phyloP scores from a whole-genome alignment of 2,113 vertebrate species.

The Seriola aureovittata region DNA sequence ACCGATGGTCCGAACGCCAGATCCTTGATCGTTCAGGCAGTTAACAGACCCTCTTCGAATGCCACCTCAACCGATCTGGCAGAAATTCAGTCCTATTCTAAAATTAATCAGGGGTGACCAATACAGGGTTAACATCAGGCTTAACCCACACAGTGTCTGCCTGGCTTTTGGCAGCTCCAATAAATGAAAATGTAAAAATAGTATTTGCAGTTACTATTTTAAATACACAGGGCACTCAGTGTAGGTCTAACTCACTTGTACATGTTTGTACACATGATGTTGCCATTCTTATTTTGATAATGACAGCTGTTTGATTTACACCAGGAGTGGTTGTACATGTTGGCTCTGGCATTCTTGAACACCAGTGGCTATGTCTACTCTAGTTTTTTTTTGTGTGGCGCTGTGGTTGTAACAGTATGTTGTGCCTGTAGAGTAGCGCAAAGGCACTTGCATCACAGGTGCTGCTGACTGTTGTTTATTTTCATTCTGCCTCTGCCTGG shows the following conservation, averaged over 20 bases:
- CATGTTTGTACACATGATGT: not conserved
- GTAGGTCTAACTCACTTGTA: no score
- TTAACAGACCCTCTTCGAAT: not conserved
- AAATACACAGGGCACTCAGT: no score
- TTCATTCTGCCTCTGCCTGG: conserved; percentile 56
- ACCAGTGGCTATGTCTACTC: not conserved
- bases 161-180: no score
- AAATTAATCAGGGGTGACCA: not conserved
- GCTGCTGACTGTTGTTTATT: conserved; percentile 66
- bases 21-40: not conserved
- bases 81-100: not conserved
- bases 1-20: not conserved
- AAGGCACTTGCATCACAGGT: conserved; percentile 46
- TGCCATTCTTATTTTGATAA: not conserved
- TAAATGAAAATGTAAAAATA: no score
- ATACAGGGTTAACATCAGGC: not conserved
- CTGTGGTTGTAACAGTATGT: not conserved
- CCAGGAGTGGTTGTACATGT: no score
- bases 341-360: not conserved
- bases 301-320: not conserved
- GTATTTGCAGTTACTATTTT: no score
- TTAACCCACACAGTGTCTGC: no score
- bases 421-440: conserved; percentile 29
- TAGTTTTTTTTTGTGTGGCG: not conserved
- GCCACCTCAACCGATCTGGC: not conserved